Evolutionary conservation across 2,797 vertebrate species (phyloP).

Genomic region (Bucorvus abyssinicus): DNA sequence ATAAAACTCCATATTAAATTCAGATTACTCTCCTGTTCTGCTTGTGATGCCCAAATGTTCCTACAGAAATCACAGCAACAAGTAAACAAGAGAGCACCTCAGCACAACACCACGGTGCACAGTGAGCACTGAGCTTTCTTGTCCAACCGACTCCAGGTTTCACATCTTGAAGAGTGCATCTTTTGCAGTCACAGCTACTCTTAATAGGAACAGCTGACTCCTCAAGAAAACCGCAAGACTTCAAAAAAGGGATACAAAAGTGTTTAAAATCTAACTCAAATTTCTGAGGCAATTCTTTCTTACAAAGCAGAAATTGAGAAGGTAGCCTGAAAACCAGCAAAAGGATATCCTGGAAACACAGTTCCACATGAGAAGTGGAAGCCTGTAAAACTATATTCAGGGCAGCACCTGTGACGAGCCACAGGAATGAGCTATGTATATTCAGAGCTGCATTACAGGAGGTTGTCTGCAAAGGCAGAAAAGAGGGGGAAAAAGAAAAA

Average conservation of each 20-base stretch:
- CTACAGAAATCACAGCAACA: not conserved
- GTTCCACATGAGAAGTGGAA: not conserved
- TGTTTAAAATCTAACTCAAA: slow-evolving; percentile 7
- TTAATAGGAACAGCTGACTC: not conserved
- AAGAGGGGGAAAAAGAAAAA: not conserved
- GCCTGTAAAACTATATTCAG: not conserved
- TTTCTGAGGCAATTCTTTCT: not conserved
- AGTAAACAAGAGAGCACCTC: not conserved
- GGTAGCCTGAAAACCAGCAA: not conserved
- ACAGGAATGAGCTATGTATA: not conserved
- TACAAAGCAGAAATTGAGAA: slow-evolving; percentile 20
- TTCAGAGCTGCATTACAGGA: not conserved
- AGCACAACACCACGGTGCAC: not conserved
- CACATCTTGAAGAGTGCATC: not conserved
- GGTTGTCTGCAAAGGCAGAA: not conserved
- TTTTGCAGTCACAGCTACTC: not conserved
- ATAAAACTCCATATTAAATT: not conserved
- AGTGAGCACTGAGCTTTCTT: not conserved
- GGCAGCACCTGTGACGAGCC: not conserved
- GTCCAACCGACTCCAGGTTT: not conserved
- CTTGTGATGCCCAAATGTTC: not conserved
- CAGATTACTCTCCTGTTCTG: not conserved
- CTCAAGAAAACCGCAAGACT: not conserved
- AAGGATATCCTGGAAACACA: not conserved
- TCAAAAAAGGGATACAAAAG: not conserved